Base-by-base conservation (phyloP, 2,888 invertebrate genomes). In the Cephalotes varians region DNA sequence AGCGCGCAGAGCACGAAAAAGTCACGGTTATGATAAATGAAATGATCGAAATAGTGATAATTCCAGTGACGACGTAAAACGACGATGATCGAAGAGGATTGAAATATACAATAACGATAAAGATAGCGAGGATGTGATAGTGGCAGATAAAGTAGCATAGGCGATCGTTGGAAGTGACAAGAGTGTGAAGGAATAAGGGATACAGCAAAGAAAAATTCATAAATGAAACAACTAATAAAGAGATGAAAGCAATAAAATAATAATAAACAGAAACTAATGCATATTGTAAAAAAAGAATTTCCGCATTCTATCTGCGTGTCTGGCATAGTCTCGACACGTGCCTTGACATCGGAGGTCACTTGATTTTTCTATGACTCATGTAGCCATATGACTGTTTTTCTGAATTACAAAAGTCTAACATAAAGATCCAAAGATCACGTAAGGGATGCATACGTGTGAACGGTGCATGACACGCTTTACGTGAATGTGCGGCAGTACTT, bases 151-250 rank as follows among this genome's bases (percentile, higher is more conserved):
- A 69, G 74, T 25, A 79, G 71, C 56, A 44, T 21, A 79, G 31
- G 79, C 74, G 80, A 71, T 60, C 54, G 56, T 40, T 62, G 31
- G 69, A 71, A 49, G 76, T 79, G 40, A 72, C 18, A 21, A 62
- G 64, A 56, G 81, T 58, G 67, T 81, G 77, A 64, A 84, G 85
- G 85, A 77, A 81, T 86, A 83, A 88, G 91, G 91, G 89, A 91
- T 90, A 92, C 90, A 91, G 92, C 90, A 94, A 94, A 94, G 83
- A 94, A 93, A 94, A 93, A 88, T 92, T 86, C 87, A 92, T 93
- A 93, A 94, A 93, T 94, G 91, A 93, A 91, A 92, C 91, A 92
- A 89, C 91, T 85, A 82, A 64, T 86, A 80, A 86, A 25, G 15
- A 65, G 81, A 83, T 80, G 40, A 54, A 87, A 91, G 85, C 89